A percentile compares a stretch with the other conserved stretches of the same genome.
These are phyloP conservation scores for Hyppa rectilinea DNA, from an alignment of 2,888 invertebrate genomes.

Conservation along the genomic window DNA sequence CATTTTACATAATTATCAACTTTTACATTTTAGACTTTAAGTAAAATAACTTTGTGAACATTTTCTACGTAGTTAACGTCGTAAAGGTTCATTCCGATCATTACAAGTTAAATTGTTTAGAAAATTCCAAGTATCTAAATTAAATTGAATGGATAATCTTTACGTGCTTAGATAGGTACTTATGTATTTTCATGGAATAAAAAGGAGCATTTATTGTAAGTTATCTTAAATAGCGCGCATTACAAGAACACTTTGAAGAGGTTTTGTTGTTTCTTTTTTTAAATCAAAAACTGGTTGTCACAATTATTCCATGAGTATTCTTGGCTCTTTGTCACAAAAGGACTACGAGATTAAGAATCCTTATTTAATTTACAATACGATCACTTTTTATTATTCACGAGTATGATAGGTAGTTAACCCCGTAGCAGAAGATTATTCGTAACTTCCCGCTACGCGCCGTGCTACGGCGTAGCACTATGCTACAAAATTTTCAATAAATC, in stretches of 20 bases:
- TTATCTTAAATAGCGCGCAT: not conserved
- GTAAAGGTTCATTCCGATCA: conserved; percentile 26
- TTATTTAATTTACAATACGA: too few species aligned
- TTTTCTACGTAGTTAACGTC: conserved; percentile 25
- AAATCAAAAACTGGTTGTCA: not conserved
- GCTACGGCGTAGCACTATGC: conserved; percentile 14
- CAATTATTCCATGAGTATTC: not conserved
- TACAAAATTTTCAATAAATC: not conserved
- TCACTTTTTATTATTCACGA: not conserved
- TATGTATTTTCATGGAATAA: not conserved
- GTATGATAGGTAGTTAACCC: not conserved
- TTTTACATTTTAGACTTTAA: conserved; percentile 21
- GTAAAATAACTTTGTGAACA: conserved; percentile 39
- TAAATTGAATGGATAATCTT: conserved; percentile 24
- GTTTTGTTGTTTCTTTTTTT: not conserved
- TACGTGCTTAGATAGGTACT: not conserved
- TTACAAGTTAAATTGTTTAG: conserved; percentile 44
- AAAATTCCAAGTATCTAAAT: conserved; percentile 26
- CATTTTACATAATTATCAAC: conserved; percentile 27
- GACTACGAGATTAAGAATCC: not conserved
- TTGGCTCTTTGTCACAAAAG: not conserved
- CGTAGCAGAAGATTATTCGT: not conserved
- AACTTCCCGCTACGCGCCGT: not conserved
- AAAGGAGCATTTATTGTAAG: not conserved
- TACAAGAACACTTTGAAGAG: not conserved